Evolutionary conservation across 2,113 vertebrate species (phyloP).

Genomic region (Rhegmatorhina hoffmannsi): DNA sequence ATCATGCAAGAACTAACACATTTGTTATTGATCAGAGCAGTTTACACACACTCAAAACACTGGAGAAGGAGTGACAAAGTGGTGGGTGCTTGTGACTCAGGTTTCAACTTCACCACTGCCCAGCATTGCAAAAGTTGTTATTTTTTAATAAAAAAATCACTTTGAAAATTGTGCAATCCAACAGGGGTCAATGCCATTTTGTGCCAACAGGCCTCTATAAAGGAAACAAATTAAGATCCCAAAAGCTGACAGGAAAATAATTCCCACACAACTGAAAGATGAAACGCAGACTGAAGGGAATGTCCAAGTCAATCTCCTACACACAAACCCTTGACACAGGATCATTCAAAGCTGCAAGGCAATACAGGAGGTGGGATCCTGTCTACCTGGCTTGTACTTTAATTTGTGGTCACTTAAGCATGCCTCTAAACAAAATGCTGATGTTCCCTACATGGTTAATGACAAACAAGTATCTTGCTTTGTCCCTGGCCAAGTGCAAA

Average conservation of each 20-base stretch:
- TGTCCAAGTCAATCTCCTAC: neutral
- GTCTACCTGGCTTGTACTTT: neutral
- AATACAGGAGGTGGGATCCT: neutral
- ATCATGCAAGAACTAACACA: neutral
- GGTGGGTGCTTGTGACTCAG: neutral
- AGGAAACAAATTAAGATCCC: neutral
- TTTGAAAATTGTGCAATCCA: neutral
- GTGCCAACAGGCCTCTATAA: neutral
- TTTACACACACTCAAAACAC: neutral
- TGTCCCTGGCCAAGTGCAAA: neutral
- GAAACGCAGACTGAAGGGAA: neutral
- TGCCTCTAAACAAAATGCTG: neutral
- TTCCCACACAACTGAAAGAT: neutral
- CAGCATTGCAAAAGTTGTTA: neutral
- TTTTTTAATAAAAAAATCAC: neutral
- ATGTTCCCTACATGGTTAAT: neutral
- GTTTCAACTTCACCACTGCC: neutral
- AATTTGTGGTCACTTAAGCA: neutral
- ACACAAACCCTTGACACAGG: neutral
- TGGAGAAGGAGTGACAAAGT: neutral
- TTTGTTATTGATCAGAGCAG: neutral
- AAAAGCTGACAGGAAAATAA: neutral
- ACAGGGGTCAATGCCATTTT: neutral
- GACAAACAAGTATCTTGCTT: neutral
- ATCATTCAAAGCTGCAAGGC: neutral